Evolutionary conservation across 2,888 invertebrate genomes (phyloP).

Genomic region (Parnassius orleans): DNA sequence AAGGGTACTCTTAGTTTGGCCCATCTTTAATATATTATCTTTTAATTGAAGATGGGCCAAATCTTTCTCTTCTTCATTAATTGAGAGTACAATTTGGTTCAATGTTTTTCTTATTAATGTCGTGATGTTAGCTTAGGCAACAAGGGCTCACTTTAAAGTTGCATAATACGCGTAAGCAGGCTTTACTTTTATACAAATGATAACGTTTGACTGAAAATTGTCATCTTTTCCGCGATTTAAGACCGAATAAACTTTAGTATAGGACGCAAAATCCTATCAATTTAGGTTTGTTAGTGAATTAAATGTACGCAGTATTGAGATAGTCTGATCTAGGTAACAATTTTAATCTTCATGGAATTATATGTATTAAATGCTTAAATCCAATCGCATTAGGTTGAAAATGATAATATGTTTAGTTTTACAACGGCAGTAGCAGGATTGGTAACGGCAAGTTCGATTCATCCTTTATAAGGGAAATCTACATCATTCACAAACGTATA

Average conservation of each 20-base stretch:
- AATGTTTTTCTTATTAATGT: constrained; percentile 1
- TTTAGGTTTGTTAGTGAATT: not conserved
- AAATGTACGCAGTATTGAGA: constrained; percentile 14
- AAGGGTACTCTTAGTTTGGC: no score
- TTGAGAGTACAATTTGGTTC: constrained; percentile 4
- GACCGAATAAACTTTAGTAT: not conserved
- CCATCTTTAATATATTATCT: no score
- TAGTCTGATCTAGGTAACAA: constrained; percentile 14
- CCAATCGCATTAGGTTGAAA: not conserved
- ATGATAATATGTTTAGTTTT: constrained; percentile 27
- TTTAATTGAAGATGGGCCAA: no score
- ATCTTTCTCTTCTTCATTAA: not conserved
- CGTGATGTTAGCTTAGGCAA: no score
- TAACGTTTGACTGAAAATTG: not conserved
- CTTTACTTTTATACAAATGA: not conserved
- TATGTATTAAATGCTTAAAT: not conserved
- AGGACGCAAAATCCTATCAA: constrained; percentile 7
- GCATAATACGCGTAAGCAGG: no score
- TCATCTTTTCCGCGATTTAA: constrained; percentile 2
- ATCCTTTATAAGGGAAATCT: constrained; percentile 60
- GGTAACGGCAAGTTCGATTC: constrained; percentile 40
- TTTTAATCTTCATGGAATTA: not conserved
- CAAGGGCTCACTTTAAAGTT: no score
- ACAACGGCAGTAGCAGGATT: constrained; percentile 22
- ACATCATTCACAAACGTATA: constrained; percentile 52